A percentile compares a stretch with the other conserved stretches of the same genome.
Evolutionary conservation across 2,797 vertebrate species (phyloP).

Genomic region (Scolopax rusticola): DNA sequence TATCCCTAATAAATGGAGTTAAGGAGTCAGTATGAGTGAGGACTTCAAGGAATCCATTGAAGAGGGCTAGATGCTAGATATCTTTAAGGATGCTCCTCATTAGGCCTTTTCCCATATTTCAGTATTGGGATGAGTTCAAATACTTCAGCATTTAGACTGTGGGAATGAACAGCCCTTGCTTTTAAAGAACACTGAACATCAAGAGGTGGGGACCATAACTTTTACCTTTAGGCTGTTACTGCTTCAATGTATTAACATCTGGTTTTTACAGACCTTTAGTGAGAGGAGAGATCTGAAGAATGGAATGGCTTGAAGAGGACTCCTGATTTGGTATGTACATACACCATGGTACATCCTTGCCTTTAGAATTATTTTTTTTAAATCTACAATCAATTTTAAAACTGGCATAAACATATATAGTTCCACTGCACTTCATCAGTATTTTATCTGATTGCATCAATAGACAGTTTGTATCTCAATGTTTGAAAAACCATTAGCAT

Average conservation of each 20-base stretch:
- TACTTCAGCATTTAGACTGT: background rate
- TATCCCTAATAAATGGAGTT: background rate
- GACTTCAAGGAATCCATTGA: background rate
- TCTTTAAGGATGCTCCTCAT: background rate
- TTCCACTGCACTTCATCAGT: background rate
- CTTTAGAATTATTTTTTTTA: background rate
- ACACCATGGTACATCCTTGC: background rate
- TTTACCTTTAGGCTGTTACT: background rate
- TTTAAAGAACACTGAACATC: background rate
- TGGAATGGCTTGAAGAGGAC: background rate
- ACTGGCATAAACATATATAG: background rate
- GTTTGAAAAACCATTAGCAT: conserved; percentile 52
- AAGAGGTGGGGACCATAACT: background rate
- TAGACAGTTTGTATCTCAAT: background rate
- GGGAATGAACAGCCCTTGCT: background rate
- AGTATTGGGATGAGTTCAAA: background rate
- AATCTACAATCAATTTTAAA: background rate
- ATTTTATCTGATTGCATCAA: background rate
- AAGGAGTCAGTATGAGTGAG: background rate
- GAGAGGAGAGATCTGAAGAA: background rate
- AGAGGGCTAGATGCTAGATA: background rate
- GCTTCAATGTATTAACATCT: background rate
- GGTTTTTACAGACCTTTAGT: background rate
- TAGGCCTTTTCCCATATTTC: background rate
- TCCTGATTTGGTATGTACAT: background rate